Conservation (phyloP, 2,113 vertebrate genomes). For the Dasyornis broadbenti region DNA sequence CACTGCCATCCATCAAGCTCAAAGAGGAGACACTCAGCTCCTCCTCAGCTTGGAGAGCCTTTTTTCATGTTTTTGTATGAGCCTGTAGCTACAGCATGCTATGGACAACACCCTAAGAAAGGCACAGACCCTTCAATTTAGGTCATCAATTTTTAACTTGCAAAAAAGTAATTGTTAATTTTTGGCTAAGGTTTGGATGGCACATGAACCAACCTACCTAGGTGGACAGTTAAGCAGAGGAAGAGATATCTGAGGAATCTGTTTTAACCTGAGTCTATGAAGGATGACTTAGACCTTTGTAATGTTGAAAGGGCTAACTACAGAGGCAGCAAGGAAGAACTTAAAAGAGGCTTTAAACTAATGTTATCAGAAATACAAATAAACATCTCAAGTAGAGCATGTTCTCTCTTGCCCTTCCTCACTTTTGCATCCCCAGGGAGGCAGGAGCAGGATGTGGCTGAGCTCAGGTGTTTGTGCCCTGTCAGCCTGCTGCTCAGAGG, state of each 20-base stretch:
- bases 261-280: not conserved
- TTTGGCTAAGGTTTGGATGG: not conserved
- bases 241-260: not conserved
- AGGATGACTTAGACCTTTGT: not conserved
- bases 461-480: not conserved
- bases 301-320: not conserved
- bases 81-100: not conserved
- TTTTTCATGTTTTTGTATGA: not conserved
- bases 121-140: not conserved
- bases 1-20: not conserved
- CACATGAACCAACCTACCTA: not conserved
- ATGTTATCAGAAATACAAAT: not conserved
- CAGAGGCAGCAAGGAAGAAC: not conserved
- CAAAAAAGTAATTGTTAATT: not conserved
- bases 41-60: not conserved
- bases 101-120: not conserved
- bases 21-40: not conserved
- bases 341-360: not conserved
- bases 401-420: not conserved
- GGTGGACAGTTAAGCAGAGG: not conserved
- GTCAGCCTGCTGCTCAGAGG: not conserved
- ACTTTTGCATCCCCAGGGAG: not conserved
- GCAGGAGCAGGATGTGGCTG: not conserved
- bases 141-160: not conserved
- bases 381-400: not conserved